These are phyloP conservation scores for Spicauda simplicius DNA, from an alignment of 2,888 invertebrate species.

Conservation along the genomic window DNA sequence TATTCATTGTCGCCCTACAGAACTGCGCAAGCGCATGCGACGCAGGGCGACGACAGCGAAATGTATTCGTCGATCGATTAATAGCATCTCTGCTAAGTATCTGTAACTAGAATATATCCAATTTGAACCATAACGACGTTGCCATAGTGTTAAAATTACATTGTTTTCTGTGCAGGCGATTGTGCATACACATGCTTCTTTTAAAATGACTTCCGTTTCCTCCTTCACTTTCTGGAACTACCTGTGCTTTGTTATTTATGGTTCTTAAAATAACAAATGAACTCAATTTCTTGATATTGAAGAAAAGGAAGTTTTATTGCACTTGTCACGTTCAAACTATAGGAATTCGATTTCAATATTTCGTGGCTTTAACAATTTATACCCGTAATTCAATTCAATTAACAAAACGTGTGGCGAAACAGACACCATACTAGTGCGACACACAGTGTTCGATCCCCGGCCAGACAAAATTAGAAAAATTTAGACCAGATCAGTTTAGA, in stretches of 20 bases:
- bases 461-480: too few species aligned
- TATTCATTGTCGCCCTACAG: constrained; percentile 49
- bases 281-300: background rate
- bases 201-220: constrained; percentile 35
- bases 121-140: constrained; percentile 1
- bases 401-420: too few species aligned
- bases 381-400: too few species aligned
- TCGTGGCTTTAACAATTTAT: too few species aligned
- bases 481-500: too few species aligned
- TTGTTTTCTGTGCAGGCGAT: background rate
- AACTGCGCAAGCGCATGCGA: constrained; percentile 48
- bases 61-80: constrained; percentile 69
- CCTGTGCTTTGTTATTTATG: constrained; percentile 14
- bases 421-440: too few species aligned
- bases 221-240: constrained; percentile 14
- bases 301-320: background rate
- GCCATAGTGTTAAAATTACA: background rate
- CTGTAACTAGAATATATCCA: background rate
- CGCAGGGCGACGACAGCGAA: constrained; percentile 59
- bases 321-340: too few species aligned
- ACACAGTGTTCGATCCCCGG: too few species aligned
- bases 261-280: background rate
- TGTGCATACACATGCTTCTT: constrained; percentile 30
- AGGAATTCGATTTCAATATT: too few species aligned
- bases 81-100: constrained; percentile 41